Evolutionary conservation across 2,113 vertebrate species (phyloP), one percentile per base, ranked within the genome.

Genomic region (Carassius carassius): DNA sequence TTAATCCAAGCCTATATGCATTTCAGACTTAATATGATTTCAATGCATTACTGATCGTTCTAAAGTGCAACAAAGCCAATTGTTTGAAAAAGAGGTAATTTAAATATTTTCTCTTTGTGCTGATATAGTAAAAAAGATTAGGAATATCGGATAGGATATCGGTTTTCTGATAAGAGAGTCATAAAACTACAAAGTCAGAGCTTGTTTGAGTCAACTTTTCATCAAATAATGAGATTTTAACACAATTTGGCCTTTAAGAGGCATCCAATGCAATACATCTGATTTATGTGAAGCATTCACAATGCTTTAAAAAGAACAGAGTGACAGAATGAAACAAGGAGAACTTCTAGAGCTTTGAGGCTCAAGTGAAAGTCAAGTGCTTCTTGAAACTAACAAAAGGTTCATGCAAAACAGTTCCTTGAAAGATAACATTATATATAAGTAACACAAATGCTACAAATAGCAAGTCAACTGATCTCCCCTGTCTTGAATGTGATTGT

Each of bases 341-440:
- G 49, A 82, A 51, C 29, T 72, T 72, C 47, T 19, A 82, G 14
- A n/a, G 21, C 80, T 72, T 37, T 56, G 25, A 72, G 21, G 44
- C 67, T 56, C 13, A 82, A 67, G 79, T 72, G 65, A 82, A 82
- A 82, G 81, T 82, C 81, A 82, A 82, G 67, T 56, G 47, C 81
- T 67, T 32, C 37, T 69, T 51, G 79, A 82, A 41, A 56, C 17
- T 70, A 56, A 72, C 47, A 58, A 56, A 82, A 72, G 79, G 11
- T 70, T 54, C 76, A 37, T 8, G 54, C 32, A n/a, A 78, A 58
- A n/a, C 17, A 8, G 32, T 35, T 37, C 21, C 56, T 69, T 19
- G 10, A 13, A 81, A 54, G 23, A 67, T 47, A 44, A 29, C 14
- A 65, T 25, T 47, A 47, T 81, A 10, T 8, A 41, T 41, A 41